Percentiles rank a stretch among this genome's conserved stretches.
These are phyloP conservation scores for Gadopsis marmoratus DNA, from an alignment of 2,797 vertebrate genomes.

Conservation along the genomic window DNA sequence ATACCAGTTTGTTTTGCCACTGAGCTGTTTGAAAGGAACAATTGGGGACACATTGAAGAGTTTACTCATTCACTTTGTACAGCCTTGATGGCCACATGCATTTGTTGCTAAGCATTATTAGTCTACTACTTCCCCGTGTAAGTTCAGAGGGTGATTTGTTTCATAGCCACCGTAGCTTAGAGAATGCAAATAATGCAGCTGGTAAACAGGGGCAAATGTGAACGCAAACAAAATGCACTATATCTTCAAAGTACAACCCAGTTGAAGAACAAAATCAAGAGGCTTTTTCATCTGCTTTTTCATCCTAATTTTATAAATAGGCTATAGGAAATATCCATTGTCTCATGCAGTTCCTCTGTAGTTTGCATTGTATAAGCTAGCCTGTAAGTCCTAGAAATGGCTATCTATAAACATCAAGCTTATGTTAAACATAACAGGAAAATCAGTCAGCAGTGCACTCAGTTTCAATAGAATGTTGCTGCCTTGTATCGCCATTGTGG, in stretches of 20 bases:
- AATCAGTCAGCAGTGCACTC: slow-evolving; percentile 37
- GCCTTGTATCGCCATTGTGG: slow-evolving; percentile 44
- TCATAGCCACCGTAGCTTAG: slow-evolving; percentile 1
- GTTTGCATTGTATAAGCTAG: slow-evolving; percentile 62
- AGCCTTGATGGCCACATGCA: slow-evolving; percentile 24
- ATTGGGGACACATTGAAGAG: not conserved
- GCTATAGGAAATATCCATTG: slow-evolving; percentile 69
- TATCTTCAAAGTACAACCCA: slow-evolving; percentile 41
- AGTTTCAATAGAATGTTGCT: slow-evolving; percentile 24
- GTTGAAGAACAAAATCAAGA: slow-evolving; percentile 40
- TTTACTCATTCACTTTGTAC: slow-evolving; percentile 9
- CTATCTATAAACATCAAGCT: slow-evolving; percentile 42
- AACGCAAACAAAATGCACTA: slow-evolving; percentile 32
- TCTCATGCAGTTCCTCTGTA: slow-evolving; percentile 47
- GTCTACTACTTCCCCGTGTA: not conserved
- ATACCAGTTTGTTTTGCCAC: not conserved
- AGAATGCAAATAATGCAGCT: slow-evolving; percentile 44
- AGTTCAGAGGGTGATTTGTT: slow-evolving; percentile 19
- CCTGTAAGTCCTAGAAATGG: slow-evolving; percentile 10
- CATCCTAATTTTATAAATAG: slow-evolving; percentile 59
- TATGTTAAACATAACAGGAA: slow-evolving; percentile 68
- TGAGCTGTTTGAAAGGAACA: not conserved
- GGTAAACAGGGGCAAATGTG: slow-evolving; percentile 25
- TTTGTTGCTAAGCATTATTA: not conserved
- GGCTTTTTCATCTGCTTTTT: slow-evolving; percentile 56